phyloP scores from a whole-genome alignment of 2,888 invertebrate genomes.

The Epinotia ramella region DNA sequence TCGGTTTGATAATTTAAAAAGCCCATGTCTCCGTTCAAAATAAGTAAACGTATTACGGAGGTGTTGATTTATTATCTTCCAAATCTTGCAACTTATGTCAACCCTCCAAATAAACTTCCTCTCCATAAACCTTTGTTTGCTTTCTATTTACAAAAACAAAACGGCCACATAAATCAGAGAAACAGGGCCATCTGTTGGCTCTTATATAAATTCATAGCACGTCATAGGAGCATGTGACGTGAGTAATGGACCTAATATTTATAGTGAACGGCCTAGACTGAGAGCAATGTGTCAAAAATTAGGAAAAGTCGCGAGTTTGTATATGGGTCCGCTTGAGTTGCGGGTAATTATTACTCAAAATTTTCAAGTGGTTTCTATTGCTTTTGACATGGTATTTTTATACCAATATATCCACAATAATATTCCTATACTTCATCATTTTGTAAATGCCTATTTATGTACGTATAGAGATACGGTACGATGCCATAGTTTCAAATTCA shows the following conservation, averaged over 20 bases:
- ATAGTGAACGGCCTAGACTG: slow-evolving; percentile 42
- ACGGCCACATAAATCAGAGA: slow-evolving; percentile 39
- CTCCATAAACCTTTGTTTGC: slow-evolving; percentile 40
- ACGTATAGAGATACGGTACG: background rate
- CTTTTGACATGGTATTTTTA: no score
- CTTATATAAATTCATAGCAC: slow-evolving; percentile 46
- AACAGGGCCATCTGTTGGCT: slow-evolving; percentile 46
- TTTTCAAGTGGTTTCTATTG: background rate
- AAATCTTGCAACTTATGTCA: slow-evolving; percentile 40
- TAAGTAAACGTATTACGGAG: background rate
- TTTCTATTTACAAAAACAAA: slow-evolving; percentile 46
- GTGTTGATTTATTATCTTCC: slow-evolving; percentile 31
- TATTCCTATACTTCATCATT: background rate
- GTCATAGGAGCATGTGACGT: slow-evolving; percentile 45
- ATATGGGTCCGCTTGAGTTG: background rate
- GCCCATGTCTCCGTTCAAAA: background rate
- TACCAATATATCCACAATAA: no score
- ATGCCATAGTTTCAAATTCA: background rate
- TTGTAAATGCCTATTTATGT: background rate
- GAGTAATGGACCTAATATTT: slow-evolving; percentile 47
- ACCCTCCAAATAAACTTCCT: slow-evolving; percentile 39
- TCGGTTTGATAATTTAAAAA: background rate
- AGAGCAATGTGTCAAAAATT: slow-evolving; percentile 41
- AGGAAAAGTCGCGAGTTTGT: slow-evolving; percentile 10
- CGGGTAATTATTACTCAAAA: no score